phyloP scores from a whole-genome alignment of 2,113 vertebrate species.

The Dicrurus megarhynchus region DNA sequence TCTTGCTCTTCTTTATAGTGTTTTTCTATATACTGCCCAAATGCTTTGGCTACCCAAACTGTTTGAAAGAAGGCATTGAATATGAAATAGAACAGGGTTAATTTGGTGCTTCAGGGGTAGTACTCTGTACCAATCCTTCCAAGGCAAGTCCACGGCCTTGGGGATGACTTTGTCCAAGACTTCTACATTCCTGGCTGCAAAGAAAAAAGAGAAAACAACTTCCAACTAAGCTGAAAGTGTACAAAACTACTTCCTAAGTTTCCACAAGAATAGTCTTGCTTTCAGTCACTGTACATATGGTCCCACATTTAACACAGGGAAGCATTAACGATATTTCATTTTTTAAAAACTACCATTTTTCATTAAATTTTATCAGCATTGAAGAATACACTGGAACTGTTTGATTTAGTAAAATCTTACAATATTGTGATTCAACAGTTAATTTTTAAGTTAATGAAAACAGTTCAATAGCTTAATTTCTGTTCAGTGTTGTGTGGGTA shows the following conservation, averaged over 20 bases:
- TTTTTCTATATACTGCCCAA: not conserved
- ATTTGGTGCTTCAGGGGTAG: not conserved
- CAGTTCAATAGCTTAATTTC: not conserved
- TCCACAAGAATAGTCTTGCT: not conserved
- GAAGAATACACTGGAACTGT: not conserved
- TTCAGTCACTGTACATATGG: not conserved
- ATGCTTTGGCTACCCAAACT: not conserved
- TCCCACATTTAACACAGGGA: not conserved
- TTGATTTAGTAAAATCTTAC: not conserved
- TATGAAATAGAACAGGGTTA: not conserved
- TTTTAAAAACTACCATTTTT: not conserved
- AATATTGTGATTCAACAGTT: not conserved
- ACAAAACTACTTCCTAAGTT: not conserved
- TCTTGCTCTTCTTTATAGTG: not conserved
- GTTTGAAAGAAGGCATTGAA: not conserved
- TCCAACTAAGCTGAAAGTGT: not conserved
- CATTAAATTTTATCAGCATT: not conserved
- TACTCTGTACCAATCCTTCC: not conserved
- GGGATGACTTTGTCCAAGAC: not conserved
- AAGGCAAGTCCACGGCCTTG: not conserved
- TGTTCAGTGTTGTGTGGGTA: not conserved
- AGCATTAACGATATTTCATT: not conserved
- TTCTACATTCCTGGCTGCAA: not conserved
- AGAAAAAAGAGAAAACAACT: not conserved
- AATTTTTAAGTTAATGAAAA: not conserved